Percentiles rank a stretch among this genome's conserved stretches.
Conservation (phyloP, 2,113 vertebrate genomes). For the Hystrix cristata region DNA sequence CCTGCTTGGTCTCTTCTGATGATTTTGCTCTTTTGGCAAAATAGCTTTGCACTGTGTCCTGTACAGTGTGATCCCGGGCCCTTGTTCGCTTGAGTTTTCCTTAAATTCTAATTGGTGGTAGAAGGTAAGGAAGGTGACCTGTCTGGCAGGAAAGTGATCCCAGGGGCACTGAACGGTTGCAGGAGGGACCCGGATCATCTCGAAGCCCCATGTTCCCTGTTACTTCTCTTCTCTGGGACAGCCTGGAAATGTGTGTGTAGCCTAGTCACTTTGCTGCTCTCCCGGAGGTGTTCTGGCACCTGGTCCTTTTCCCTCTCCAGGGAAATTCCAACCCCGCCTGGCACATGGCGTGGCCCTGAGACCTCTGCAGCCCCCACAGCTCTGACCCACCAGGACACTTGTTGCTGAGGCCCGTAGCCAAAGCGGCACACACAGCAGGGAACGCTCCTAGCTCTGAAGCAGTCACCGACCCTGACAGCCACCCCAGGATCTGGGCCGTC, state of each 20-base stretch:
- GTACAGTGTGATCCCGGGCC: accelerated
- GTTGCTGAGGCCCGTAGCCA: accelerated
- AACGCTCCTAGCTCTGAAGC: not conserved
- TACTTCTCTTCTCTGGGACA: not conserved
- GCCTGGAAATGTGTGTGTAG: not conserved
- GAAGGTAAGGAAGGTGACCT: not conserved
- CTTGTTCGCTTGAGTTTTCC: not conserved
- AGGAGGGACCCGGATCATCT: accelerated
- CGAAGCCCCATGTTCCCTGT: accelerated
- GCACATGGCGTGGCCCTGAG: accelerated
- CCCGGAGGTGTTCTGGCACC: too few relatives aligned
- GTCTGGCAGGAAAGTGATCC: not conserved
- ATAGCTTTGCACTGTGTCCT: not conserved
- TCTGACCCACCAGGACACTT: accelerated
- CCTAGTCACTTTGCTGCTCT: too few relatives aligned
- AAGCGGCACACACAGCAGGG: not conserved
- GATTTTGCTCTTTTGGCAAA: not conserved
- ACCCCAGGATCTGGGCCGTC: accelerated
- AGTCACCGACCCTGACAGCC: accelerated
- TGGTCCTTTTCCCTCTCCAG: not conserved
- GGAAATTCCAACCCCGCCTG: not conserved
- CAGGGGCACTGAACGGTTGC: accelerated
- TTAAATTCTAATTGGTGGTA: not conserved
- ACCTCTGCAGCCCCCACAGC: not conserved
- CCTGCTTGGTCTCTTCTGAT: not conserved